These are phyloP conservation scores for Diglossa brunneiventris DNA, from an alignment of 2,113 vertebrate species.

Conservation along the genomic window DNA sequence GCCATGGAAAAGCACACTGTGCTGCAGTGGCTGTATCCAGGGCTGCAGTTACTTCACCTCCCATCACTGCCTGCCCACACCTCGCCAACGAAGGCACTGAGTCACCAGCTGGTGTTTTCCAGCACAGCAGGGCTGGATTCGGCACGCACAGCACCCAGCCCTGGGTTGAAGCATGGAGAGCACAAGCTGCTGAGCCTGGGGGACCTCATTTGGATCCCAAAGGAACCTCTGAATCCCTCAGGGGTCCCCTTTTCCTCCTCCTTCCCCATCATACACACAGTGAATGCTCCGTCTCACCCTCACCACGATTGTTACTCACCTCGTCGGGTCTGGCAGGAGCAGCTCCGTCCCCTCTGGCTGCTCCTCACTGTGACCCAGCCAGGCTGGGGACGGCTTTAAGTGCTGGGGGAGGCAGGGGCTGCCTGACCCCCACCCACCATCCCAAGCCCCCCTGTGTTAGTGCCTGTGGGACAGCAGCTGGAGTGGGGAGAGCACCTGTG, in stretches of 20 bases:
- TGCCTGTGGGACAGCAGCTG: neutral
- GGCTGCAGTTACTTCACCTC: slow-evolving; percentile 32
- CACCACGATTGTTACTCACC: neutral
- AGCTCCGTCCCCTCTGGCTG: neutral
- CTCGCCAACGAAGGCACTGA: neutral
- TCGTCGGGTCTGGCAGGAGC: accelerated
- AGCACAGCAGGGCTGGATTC: neutral
- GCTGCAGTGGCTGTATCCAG: neutral
- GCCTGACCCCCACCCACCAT: neutral
- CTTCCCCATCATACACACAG: accelerated
- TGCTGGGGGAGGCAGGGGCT: neutral
- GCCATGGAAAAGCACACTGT: neutral
- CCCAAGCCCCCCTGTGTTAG: neutral
- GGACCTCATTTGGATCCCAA: neutral
- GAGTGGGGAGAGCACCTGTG: slow-evolving; percentile 22
- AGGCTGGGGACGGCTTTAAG: neutral
- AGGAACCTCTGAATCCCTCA: neutral
- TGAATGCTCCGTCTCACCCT: neutral
- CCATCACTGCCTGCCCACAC: slow-evolving; percentile 47
- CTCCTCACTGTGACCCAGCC: neutral
- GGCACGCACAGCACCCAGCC: neutral
- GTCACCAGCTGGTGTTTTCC: slow-evolving; percentile 29
- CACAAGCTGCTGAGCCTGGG: neutral
- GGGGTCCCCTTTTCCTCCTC: neutral
- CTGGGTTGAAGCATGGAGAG: accelerated